A percentile compares a stretch with the other conserved stretches of the same genome.
Conservation (phyloP, 2,888 invertebrate species). For the Tortrix viridana region DNA sequence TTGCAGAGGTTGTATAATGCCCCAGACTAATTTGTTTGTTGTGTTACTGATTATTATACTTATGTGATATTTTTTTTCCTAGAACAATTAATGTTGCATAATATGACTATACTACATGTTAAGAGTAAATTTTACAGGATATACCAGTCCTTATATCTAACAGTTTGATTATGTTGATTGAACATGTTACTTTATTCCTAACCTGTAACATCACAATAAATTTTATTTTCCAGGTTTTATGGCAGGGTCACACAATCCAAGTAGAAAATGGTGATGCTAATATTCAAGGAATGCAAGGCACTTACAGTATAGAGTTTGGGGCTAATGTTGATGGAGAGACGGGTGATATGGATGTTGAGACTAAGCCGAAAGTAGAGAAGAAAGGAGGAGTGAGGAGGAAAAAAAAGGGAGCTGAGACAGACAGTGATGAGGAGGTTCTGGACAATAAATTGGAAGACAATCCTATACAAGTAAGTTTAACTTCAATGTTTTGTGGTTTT, state of each 20-base stretch:
- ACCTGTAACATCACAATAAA: background rate
- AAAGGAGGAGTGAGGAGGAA: slow-evolving; percentile 73
- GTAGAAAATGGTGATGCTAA: slow-evolving; percentile 81
- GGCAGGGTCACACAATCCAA: slow-evolving; percentile 87
- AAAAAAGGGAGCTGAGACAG: slow-evolving; percentile 76
- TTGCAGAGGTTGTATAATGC: no score
- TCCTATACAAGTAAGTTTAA: slow-evolving; percentile 75
- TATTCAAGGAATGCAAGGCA: slow-evolving; percentile 64
- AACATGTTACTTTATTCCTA: background rate
- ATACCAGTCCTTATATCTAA: no score
- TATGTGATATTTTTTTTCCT: no score
- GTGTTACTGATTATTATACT: no score
- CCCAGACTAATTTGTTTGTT: no score
- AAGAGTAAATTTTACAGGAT: no score
- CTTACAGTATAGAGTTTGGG: slow-evolving; percentile 73
- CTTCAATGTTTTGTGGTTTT: background rate
- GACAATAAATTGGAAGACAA: slow-evolving; percentile 89
- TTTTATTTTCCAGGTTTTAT: slow-evolving; percentile 81
- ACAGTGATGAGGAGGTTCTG: slow-evolving; percentile 79
- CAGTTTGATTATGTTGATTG: background rate
- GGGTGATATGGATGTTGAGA: slow-evolving; percentile 74
- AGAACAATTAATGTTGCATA: no score
- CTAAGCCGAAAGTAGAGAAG: slow-evolving; percentile 78
- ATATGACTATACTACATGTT: no score
- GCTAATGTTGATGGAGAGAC: slow-evolving; percentile 59